Conservation (phyloP, 2,113 vertebrate genomes). For the Rhinopomastus cyanomelas region DNA sequence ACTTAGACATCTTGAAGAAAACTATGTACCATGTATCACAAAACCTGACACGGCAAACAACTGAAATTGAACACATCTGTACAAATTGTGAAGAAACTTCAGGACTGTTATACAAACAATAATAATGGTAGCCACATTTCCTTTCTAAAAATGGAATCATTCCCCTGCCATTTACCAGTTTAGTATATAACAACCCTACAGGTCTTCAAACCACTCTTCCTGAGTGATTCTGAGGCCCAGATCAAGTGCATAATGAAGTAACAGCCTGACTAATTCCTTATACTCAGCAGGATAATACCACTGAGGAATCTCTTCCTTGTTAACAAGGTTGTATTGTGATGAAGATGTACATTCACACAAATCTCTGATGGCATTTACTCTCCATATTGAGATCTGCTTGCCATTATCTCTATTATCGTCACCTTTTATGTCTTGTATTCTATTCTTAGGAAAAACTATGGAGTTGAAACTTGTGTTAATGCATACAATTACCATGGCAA, state of each 20-base stretch:
- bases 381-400: background rate
- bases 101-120: background rate
- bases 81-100: background rate
- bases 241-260: background rate
- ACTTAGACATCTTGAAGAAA: background rate
- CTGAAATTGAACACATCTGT: background rate
- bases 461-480: background rate
- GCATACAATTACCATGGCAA: background rate
- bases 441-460: background rate
- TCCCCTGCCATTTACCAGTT: background rate
- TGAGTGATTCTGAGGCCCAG: background rate
- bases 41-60: background rate
- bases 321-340: background rate
- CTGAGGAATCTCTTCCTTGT: background rate
- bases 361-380: background rate
- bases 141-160: conserved; percentile 4
- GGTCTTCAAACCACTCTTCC: background rate
- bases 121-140: background rate
- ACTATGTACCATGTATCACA: background rate
- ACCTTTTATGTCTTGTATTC: background rate
- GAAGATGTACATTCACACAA: accelerated
- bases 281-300: background rate
- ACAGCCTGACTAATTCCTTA: background rate
- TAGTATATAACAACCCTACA: background rate
- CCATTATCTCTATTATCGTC: background rate